Base-by-base conservation (phyloP, 2,797 vertebrate species). In the Amblyopsis hoosieri region DNA sequence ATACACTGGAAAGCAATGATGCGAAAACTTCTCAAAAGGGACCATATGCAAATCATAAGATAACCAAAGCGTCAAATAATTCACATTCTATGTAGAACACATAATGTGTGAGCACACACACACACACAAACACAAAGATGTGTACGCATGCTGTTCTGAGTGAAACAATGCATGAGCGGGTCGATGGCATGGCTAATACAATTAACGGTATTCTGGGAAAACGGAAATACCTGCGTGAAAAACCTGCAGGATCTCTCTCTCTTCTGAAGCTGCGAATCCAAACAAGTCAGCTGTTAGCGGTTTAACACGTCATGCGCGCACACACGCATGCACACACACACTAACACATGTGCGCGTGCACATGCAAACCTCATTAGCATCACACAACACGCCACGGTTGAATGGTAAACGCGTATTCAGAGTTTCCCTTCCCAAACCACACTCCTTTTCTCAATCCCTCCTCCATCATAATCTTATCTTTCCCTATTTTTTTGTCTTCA, bases 221-320 rank as follows among this genome's bases (percentile, higher is more conserved):
- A 69, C 0, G 54, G 90, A 94, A 94, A 90, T 97, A 98, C 96
- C 96, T 97, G 96, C 89, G 96, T 94, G 92, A 97, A 98, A 90
- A 95, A 94, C 93, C 96, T 95, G 95, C 96, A 98, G 90, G 95
- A 97, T 82, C 95, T 94, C 89, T 98, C 96, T 88, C 96, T 96
- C 95, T 97, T 98, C 95, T 98, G 96, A 93, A 98, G 96, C 96
- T 98, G 95, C 88, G 89, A 89, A 93, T 94, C 92, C 85, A 95
- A 93, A 95, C 92, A 95, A 66, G 82, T 78, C 51, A 78, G 45
- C 64, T 71, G 83, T 90, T 91, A 91, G 84, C 62, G 13, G 71
- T 53, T 29, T 72, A 74, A 77, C 76, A 84, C 79, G 71, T 65
- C 45, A 46, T 66, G 71, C 66, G 56, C 50, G n/a, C 59, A 53